Evolutionary conservation across 2,113 vertebrate genomes (phyloP).

Genomic region (Chloroceryle aenea): DNA sequence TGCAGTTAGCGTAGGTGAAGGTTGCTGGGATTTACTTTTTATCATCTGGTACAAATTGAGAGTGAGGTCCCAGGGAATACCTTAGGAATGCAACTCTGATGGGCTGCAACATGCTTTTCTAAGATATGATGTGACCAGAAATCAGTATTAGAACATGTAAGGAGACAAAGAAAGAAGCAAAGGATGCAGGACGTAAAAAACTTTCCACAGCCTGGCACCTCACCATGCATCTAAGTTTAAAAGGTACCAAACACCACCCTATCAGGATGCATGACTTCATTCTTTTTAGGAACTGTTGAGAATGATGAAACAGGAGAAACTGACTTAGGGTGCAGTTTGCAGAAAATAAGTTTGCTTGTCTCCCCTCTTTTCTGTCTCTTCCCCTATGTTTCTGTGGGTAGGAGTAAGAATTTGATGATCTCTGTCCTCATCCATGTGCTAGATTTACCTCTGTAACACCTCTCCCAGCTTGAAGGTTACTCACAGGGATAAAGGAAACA

Average conservation of each 20-base stretch:
- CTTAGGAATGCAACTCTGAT: neutral
- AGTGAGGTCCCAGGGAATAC: neutral
- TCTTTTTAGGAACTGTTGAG: rapidly evolving
- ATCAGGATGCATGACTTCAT: neutral
- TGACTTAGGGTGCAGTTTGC: neutral
- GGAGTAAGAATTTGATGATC: neutral
- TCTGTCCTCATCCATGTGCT: neutral
- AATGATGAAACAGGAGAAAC: neutral
- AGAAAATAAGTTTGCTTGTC: neutral
- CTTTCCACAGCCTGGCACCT: neutral
- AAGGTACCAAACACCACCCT: neutral
- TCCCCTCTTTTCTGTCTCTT: neutral
- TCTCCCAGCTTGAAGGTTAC: neutral
- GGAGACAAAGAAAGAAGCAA: neutral
- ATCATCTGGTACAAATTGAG: neutral
- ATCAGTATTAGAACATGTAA: neutral
- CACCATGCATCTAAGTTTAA: neutral
- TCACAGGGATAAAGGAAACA: neutral
- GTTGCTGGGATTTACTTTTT: neutral
- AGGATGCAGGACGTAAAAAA: neutral
- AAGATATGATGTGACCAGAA: neutral
- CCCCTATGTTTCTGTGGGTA: neutral
- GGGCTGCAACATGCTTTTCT: neutral
- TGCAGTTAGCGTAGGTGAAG: neutral
- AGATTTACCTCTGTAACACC: neutral